Conservation (phyloP, 2,888 invertebrate genomes). For the Nephrocerus scutellatus region DNA sequence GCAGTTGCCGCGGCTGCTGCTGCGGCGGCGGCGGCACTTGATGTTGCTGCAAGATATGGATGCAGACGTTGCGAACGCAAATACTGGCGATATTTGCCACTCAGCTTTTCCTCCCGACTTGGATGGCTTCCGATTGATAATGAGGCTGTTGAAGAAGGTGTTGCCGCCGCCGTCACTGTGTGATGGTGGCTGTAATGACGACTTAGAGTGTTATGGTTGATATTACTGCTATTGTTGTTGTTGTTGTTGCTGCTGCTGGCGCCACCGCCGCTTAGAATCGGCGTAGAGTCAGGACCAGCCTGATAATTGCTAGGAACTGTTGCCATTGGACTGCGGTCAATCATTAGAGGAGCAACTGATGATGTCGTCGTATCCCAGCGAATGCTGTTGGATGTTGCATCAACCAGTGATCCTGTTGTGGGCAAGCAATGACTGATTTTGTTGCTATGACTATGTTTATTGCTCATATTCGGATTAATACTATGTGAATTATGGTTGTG, state of each 20-base stretch:
- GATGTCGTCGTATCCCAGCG: constrained; percentile 29
- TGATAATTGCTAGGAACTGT: constrained; percentile 49
- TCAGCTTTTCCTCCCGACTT: constrained; percentile 40
- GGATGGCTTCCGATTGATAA: too few relatives aligned
- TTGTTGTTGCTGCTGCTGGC: constrained; percentile 8
- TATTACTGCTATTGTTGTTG: constrained; percentile 3
- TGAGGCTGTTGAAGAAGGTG: constrained; percentile 20
- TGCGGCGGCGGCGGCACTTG: constrained; percentile 47
- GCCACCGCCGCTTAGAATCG: constrained; percentile 29
- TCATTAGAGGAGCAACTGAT: constrained; percentile 32
- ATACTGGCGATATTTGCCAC: constrained; percentile 55
- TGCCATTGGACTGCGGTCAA: constrained; percentile 47
- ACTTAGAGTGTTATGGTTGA: constrained; percentile 4
- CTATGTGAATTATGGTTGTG: constrained; percentile 41
- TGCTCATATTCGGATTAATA: constrained; percentile 15
- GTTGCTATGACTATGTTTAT: constrained; percentile 6
- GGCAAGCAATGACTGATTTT: constrained; percentile 26
- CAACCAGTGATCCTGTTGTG: constrained; percentile 26
- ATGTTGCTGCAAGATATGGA: constrained; percentile 51
- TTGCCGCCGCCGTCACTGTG: constrained; percentile 19
- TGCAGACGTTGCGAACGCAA: constrained; percentile 54
- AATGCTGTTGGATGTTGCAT: constrained; percentile 25
- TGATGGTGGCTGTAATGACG: constrained; percentile 16
- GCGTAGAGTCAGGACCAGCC: constrained; percentile 47
- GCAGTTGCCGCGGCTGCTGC: constrained; percentile 38